A percentile compares a stretch with the other conserved stretches of the same genome.
These are phyloP conservation scores for Aphelenchoides besseyi DNA, from an alignment of 1,140 invertebrate species.

Conservation along the genomic window DNA sequence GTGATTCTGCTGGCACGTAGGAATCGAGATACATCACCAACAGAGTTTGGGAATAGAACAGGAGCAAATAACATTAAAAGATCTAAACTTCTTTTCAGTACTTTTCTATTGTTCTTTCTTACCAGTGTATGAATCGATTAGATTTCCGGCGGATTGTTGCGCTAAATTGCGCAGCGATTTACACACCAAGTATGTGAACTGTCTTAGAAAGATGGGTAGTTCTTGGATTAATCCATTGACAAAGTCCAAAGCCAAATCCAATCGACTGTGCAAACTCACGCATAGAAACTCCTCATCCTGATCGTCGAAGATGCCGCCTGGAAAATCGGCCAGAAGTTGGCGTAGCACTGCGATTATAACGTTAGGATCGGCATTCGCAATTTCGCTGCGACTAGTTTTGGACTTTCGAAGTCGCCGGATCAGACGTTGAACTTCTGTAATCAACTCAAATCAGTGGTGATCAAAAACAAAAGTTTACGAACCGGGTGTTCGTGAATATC, in stretches of 20 bases:
- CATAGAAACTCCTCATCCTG: slow-evolving; percentile 38
- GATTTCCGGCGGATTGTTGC: slow-evolving; percentile 24
- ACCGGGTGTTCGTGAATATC: slow-evolving; percentile 40
- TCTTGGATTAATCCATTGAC: slow-evolving; percentile 36
- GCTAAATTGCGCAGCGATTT: slow-evolving; percentile 35
- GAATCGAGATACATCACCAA: slow-evolving; percentile 37
- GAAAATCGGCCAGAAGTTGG: slow-evolving; percentile 41
- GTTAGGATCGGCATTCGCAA: slow-evolving; percentile 34
- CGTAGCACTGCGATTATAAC: slow-evolving; percentile 35
- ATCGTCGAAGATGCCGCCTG: slow-evolving; percentile 40
- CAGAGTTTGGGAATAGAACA: slow-evolving; percentile 44
- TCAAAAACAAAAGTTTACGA: slow-evolving; percentile 15
- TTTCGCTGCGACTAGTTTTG: slow-evolving; percentile 27
- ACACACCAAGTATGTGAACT: slow-evolving; percentile 46
- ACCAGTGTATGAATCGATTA: slow-evolving; percentile 47
- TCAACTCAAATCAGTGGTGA: neutral
- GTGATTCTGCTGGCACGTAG: slow-evolving; percentile 40
- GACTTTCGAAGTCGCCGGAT: slow-evolving; percentile 28
- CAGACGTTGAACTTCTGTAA: slow-evolving; percentile 40
- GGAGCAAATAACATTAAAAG: slow-evolving; percentile 43
- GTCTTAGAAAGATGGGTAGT: slow-evolving; percentile 37
- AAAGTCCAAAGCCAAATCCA: slow-evolving; percentile 38
- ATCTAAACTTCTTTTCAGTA: slow-evolving; percentile 29
- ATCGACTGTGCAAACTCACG: slow-evolving; percentile 26
- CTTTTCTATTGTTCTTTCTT: neutral